Evolutionary conservation across 1,140 invertebrate genomes (phyloP), one percentile per base, ranked within the genome.

Genomic region (Pristionchus pacificus): DNA sequence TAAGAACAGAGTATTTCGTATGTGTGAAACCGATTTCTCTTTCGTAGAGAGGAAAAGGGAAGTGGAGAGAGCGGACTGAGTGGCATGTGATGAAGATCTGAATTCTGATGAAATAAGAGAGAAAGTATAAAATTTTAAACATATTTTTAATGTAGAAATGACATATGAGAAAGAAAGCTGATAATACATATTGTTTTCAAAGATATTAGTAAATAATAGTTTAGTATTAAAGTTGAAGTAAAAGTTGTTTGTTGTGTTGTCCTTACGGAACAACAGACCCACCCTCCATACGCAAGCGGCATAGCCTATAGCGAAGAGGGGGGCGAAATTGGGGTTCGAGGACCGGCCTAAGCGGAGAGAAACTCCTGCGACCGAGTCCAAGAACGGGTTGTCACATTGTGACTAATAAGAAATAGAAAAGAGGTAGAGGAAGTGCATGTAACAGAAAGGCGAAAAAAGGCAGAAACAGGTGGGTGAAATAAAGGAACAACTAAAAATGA

Each of bases 81-180:
- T 25, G 19, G 63, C 59, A 58, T 65, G 27, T 1, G 13, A 14
- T 25, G 10, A 49, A 19, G 10, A 72, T 10, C 19, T 62, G 49
- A 29, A 55, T 71, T n/a, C 24, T 72, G 33, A 65, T 30, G 10
- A 71, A 65, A 68, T 63, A 63, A 59, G 30, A 73, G 65, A 71
- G 61, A 24, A 71, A 58, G 19, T 72, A 65, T 27, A 60, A 32
- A 70, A 71, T 71, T 65, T 28, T 60, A 60, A 60, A 60, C 6
- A 57, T 49, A n/a, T 6, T 6, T 33, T 30, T 65, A n/a, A 49
- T 13, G 38, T 33, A 24, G 38, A 1, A 31, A 25, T 65, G 57
- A 49, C n/a, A 65, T 29, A 32, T 65, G 28, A 65, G n/a, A 15
- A 49, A 27, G n/a, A n/a, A n/a, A n/a, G n/a, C n/a, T 63, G 32